These are phyloP conservation scores for Chironomus riparius DNA, from an alignment of 2,888 invertebrate species.

Conservation along the genomic window DNA sequence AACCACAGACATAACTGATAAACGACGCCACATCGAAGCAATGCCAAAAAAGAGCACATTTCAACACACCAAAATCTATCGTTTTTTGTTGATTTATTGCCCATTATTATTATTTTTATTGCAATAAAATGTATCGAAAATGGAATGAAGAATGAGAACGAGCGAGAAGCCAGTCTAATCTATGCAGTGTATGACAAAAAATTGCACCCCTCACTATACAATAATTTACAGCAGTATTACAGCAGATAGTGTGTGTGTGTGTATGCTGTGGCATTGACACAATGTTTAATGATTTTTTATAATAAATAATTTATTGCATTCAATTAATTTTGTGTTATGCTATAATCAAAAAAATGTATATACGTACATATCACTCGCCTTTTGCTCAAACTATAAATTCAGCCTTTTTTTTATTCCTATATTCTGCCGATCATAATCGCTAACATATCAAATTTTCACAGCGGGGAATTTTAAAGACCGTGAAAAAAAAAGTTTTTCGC, in stretches of 20 bases:
- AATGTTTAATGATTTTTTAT: conserved; percentile 22
- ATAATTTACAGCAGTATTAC: conserved; percentile 7
- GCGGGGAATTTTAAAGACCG: conserved; percentile 5
- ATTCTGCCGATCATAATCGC: conserved; percentile 6
- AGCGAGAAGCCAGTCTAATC: not conserved
- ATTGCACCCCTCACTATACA: conserved; percentile 13
- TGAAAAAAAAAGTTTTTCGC: not conserved
- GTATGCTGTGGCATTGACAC: conserved; percentile 21
- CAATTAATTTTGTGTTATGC: conserved; percentile 21
- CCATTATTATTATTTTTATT: not conserved
- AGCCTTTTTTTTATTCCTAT: not conserved
- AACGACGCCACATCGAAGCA: no score
- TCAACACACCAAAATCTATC: not conserved
- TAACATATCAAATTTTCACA: conserved; percentile 16
- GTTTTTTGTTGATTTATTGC: not conserved
- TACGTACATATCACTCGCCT: not conserved
- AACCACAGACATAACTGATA: no score
- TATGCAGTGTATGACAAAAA: not conserved
- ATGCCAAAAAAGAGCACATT: not conserved
- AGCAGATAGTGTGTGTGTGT: not conserved
- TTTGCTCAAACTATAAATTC: not conserved
- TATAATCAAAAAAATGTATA: not conserved
- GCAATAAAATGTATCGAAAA: not conserved
- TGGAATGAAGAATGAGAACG: not conserved
- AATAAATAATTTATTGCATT: conserved; percentile 25